Base-by-base conservation (phyloP, 1,140 invertebrate species). In the Chlorops oryzae region DNA sequence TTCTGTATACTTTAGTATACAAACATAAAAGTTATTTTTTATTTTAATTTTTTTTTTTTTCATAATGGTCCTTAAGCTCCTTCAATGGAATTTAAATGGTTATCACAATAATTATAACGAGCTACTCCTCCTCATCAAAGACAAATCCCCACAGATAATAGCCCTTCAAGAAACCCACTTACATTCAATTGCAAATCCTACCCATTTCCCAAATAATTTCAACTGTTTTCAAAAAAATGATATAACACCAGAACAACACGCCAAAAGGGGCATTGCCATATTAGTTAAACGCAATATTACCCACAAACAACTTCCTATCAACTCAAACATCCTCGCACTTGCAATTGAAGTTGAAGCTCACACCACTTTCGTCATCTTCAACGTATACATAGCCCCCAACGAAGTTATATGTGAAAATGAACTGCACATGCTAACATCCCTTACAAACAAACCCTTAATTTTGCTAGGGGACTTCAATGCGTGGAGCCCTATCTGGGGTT, bases 161-260 rank as follows among this genome's bases (percentile, higher is more conserved):
- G 13, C 50, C 12, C 37, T 58, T 32, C 43, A 55, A 52, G 53
- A 58, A 52, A 58, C 53, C 20, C 56, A 55, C 25, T 47, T 57
- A 18, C 38, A 50, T 24, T 15, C 27, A 21, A 49, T 12, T 13
- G n/a, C 15, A 15, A 20, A 20, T 23, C 20, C 24, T 45, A 35
- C 40, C 27, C n/a, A 56, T 34, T 3, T 25, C 32, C n/a, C n/a
- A n/a, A n/a, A n/a, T n/a, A n/a, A n/a, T n/a, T n/a, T n/a, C n/a
- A n/a, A n/a, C n/a, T n/a, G n/a, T n/a, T n/a, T n/a, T n/a, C n/a
- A n/a, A n/a, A n/a, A n/a, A n/a, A n/a, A n/a, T n/a, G n/a, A n/a
- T n/a, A n/a, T n/a, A n/a, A n/a, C n/a, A n/a, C n/a, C n/a, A n/a
- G n/a, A n/a, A n/a, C n/a, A n/a, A n/a, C n/a, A n/a, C n/a, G n/a